These are phyloP conservation scores for Drosophila kambysellisi DNA, from an alignment of 2,888 invertebrate species.

Conservation along the genomic window DNA sequence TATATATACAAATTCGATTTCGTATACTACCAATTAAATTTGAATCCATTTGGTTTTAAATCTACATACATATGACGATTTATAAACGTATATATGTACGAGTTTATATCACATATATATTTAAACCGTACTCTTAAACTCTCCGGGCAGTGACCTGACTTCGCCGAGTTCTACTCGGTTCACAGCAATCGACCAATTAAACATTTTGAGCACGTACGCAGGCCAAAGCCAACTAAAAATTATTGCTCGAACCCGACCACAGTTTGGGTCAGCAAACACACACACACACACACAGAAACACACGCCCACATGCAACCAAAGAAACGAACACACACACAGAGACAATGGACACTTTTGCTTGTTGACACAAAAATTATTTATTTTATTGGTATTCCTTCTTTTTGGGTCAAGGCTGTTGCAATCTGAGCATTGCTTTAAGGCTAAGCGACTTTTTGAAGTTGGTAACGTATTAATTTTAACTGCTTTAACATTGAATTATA, in stretches of 20 bases:
- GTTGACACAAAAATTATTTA: conserved; percentile 30
- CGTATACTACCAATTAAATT: background rate
- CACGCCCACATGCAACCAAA: conserved; percentile 1
- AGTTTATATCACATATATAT: background rate
- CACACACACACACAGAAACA: conserved; percentile 19
- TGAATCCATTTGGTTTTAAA: background rate
- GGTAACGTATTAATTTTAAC: background rate
- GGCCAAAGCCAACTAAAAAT: conserved; percentile 43
- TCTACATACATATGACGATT: background rate
- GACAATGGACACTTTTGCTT: conserved; percentile 18
- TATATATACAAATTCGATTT: background rate
- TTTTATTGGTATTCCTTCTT: conserved; percentile 17
- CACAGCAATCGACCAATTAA: conserved; percentile 55
- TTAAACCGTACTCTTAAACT: background rate
- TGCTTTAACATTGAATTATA: background rate
- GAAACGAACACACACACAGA: background rate
- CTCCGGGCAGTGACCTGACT: conserved; percentile 29
- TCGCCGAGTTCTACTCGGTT: conserved; percentile 9
- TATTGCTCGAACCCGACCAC: conserved; percentile 44
- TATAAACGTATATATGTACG: background rate
- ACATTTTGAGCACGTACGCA: conserved; percentile 63
- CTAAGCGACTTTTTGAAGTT: conserved; percentile 12
- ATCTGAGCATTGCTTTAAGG: conserved; percentile 15
- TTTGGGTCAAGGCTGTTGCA: conserved; percentile 48
- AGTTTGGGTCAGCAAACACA: conserved; percentile 48